Percentiles rank a stretch among this genome's conserved stretches.
phyloP scores from a whole-genome alignment of 2,888 invertebrate genomes.

The Lordiphosa andalusiaca region DNA sequence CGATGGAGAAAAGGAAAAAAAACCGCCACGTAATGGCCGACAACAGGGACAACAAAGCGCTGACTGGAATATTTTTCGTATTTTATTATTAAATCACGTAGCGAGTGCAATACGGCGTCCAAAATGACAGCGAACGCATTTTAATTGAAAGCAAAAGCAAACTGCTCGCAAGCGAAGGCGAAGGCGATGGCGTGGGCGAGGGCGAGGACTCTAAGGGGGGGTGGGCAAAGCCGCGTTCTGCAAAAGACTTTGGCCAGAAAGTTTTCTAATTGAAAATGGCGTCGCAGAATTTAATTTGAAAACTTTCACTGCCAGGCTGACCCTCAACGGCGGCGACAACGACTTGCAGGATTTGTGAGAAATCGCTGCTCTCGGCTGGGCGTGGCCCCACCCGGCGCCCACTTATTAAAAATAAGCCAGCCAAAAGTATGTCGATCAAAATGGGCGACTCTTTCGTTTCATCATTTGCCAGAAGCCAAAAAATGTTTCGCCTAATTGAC shows the following conservation, averaged over 20 bases:
- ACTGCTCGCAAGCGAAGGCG: slow-evolving; percentile 40
- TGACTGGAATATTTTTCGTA: slow-evolving; percentile 68
- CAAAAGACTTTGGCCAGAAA: slow-evolving; percentile 58
- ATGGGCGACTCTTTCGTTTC: slow-evolving; percentile 15
- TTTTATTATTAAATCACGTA: slow-evolving; percentile 74
- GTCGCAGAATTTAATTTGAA: slow-evolving; percentile 74
- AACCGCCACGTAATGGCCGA: slow-evolving; percentile 66
- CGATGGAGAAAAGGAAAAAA: slow-evolving; percentile 17
- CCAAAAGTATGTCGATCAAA: slow-evolving; percentile 25
- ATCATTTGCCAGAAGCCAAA: slow-evolving; percentile 17
- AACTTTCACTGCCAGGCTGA: slow-evolving; percentile 70
- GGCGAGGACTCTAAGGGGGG: no score
- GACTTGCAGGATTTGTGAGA: slow-evolving; percentile 49
- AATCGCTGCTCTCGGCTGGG: slow-evolving; percentile 7
- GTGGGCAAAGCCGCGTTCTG: slow-evolving; percentile 37
- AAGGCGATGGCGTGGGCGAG: slow-evolving; percentile 48
- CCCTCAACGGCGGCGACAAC: slow-evolving; percentile 45
- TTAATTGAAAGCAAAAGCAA: slow-evolving; percentile 61
- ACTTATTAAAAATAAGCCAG: slow-evolving; percentile 38
- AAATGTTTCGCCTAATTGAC: slow-evolving; percentile 64
- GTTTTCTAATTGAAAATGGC: slow-evolving; percentile 74
- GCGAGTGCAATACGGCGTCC: slow-evolving; percentile 72
- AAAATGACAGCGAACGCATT: slow-evolving; percentile 74
- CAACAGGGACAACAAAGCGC: slow-evolving; percentile 56
- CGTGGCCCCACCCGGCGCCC: not conserved